Percentiles rank a stretch among this genome's conserved stretches.
Conservation (phyloP, 2,113 vertebrate genomes). For the Gobius niger region DNA sequence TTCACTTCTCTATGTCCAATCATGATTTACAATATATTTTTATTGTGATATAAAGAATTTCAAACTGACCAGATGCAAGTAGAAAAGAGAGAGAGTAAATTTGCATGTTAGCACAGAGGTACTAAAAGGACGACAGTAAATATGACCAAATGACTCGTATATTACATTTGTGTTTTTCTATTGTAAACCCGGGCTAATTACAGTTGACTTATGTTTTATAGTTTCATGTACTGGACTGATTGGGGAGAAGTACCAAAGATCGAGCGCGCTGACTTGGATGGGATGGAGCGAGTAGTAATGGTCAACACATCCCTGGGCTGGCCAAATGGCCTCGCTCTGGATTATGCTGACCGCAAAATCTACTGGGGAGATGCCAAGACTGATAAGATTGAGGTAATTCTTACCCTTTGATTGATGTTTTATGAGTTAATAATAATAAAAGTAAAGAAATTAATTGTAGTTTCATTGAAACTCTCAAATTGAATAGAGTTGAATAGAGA, state of each 20-base stretch:
- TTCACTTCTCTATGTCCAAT: too few species aligned
- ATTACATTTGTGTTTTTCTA: background rate
- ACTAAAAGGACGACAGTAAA: background rate
- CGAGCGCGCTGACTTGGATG: constrained; percentile 91
- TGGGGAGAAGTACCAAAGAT: constrained; percentile 98
- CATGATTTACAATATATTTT: too few species aligned
- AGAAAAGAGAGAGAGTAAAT: too few species aligned
- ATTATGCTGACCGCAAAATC: constrained; percentile 88
- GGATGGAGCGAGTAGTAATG: constrained; percentile 87
- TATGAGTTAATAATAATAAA: too few species aligned
- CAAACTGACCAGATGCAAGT: background rate
- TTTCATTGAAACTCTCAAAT: too few species aligned
- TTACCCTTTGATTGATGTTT: background rate
- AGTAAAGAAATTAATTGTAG: background rate
- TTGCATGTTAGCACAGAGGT: too few species aligned
- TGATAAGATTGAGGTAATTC: constrained; percentile 81
- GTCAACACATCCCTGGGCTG: constrained; percentile 96
- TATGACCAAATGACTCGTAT: background rate
- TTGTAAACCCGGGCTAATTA: background rate
- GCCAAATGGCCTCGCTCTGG: constrained; percentile 94
- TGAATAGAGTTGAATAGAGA: too few species aligned
- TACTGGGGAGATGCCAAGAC: constrained; percentile 99
- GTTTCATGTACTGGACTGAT: constrained; percentile 99
- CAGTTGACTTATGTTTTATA: constrained; percentile 42
- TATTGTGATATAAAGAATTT: background rate